Percentiles rank a stretch among this genome's conserved stretches.
phyloP scores from a whole-genome alignment of 2,888 invertebrate genomes.

The Scaptodrosophila latifasciaeformis region DNA sequence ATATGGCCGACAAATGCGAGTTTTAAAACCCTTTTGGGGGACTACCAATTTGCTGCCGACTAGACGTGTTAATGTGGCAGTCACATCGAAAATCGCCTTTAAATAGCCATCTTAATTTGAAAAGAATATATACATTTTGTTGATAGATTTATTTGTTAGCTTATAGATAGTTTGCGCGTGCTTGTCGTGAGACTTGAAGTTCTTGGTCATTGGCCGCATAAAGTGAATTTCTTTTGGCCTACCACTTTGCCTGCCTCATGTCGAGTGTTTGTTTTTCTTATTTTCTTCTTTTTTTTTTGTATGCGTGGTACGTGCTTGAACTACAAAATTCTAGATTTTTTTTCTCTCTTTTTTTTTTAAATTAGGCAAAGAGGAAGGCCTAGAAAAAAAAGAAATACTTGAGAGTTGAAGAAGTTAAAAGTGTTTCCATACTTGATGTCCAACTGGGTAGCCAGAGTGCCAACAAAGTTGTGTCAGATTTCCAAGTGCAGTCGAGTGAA shows the following conservation, averaged over 20 bases:
- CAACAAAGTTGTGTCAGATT: slow-evolving; percentile 35
- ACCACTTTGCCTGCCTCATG: slow-evolving; percentile 8
- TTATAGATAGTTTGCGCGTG: background rate
- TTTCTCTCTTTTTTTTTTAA: no score
- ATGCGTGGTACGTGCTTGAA: slow-evolving; percentile 55
- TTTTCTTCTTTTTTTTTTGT: slow-evolving; percentile 7
- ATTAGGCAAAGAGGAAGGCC: slow-evolving; percentile 45
- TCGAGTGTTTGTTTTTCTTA: slow-evolving; percentile 39
- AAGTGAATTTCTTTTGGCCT: no score
- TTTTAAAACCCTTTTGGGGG: slow-evolving; percentile 32
- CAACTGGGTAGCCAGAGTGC: slow-evolving; percentile 2
- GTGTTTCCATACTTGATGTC: background rate
- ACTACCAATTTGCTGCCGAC: slow-evolving; percentile 43
- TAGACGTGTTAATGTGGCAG: slow-evolving; percentile 47
- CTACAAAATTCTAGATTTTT: slow-evolving; percentile 57
- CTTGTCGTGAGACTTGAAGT: background rate
- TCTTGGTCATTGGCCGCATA: slow-evolving; percentile 24
- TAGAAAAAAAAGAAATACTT: slow-evolving; percentile 8
- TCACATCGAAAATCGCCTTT: background rate
- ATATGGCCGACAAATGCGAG: slow-evolving; percentile 25
- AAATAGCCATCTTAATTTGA: background rate
- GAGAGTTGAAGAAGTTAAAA: background rate
- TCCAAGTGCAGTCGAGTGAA: slow-evolving; percentile 40
- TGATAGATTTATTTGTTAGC: background rate
- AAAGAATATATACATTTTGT: background rate